Evolutionary conservation across 2,888 invertebrate genomes (phyloP), one percentile per base, ranked within the genome.

Genomic region (Halictus ligatus): DNA sequence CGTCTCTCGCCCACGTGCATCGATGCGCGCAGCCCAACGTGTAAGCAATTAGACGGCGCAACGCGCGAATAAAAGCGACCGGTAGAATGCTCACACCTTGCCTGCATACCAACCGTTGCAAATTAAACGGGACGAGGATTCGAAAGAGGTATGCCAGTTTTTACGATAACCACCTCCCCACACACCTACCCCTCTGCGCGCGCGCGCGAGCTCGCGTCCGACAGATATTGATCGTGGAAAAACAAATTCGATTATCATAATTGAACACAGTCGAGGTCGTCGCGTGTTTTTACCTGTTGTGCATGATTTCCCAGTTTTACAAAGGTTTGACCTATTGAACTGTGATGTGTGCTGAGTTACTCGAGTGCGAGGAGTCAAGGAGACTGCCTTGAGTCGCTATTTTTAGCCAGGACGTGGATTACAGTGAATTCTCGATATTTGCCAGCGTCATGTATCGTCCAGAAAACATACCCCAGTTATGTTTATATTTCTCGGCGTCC

Each of bases 1-100:
- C 77, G 80, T 74, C 83, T 67, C 67, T 86, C 90, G 89, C 90
- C 90, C 83, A 90, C 90, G 85, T 85, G 85, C 82, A 80, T 81
- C 90, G 85, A 73, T 81, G 84, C 78, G 83, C 76, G 43, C 67
- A 72, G 54, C 46, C 64, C 85, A 85, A 82, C 88, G 88, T 86
- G 91, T 82, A 88, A 83, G 91, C 89, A 90, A 90, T 90, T 90
- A 90, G 90, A 88, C 85, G 84, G 75, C 86, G 89, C 85, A 88
- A 81, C 87, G 84, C 84, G 85, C 88, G 89, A 86, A 89, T 90
- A 90, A 87, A 89, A 86, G 88, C 89, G 84, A 86, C 87, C 89
- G 81, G 86, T 78, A 83, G 83, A 83, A 83, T 85, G 77, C 83
- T 80, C 84, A 83, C 87, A 81, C 80, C 84, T 86, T 73, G 71